Evolutionary conservation across 2,113 vertebrate genomes (phyloP).

Genomic region (Hucho hucho): DNA sequence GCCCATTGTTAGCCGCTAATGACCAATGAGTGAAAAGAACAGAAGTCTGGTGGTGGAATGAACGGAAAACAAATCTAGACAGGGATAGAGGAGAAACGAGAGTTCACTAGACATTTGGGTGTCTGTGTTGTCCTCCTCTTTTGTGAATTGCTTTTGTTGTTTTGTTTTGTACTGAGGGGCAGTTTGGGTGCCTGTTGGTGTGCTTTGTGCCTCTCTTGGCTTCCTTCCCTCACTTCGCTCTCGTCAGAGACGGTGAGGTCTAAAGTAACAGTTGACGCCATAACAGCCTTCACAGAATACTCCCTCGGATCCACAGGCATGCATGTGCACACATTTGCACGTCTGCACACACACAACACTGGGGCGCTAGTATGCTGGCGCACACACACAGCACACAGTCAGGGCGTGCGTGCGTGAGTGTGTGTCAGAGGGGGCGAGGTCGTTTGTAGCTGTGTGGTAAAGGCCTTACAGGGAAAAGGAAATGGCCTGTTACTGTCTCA

Average conservation of each 20-base stretch:
- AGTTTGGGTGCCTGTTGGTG: no score
- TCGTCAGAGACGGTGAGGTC: no score
- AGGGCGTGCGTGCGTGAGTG: no score
- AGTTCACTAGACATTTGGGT: slow-evolving; percentile 11
- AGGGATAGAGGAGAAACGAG: slow-evolving; percentile 38
- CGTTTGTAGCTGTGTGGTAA: slow-evolving; percentile 18
- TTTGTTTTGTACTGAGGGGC: background rate
- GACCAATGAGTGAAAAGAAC: slow-evolving; percentile 62
- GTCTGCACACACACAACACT: slow-evolving; percentile 1
- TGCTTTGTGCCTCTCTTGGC: no score
- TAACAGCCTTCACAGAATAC: no score
- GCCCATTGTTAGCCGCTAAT: slow-evolving; percentile 50
- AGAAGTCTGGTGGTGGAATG: slow-evolving; percentile 8
- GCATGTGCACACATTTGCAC: background rate
- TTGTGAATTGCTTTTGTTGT: slow-evolving; percentile 26
- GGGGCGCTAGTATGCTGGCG: no score
- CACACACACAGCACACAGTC: background rate
- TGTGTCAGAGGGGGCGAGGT: no score
- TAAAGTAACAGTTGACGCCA: background rate
- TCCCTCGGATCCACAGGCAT: no score
- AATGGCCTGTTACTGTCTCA: slow-evolving; percentile 64
- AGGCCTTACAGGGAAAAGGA: slow-evolving; percentile 55
- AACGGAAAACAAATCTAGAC: slow-evolving; percentile 33
- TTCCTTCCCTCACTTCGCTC: no score
- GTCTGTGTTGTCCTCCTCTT: slow-evolving; percentile 13